Conservation (phyloP, 2,113 vertebrate genomes). For the Cacatua alba region DNA sequence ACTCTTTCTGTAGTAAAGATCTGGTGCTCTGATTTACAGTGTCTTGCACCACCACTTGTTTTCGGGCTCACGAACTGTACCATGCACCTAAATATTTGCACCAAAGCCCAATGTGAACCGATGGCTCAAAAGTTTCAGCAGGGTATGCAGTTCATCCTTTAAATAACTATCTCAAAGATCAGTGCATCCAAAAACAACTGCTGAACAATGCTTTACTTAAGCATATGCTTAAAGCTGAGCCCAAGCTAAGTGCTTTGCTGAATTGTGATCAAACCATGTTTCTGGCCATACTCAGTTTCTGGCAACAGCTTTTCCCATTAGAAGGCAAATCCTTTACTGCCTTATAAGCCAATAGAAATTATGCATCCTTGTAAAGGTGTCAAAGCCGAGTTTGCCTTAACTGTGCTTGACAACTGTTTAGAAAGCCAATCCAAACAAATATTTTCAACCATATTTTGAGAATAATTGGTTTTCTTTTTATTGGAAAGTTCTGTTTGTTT, state of each 20-base stretch:
- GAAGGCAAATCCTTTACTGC: background rate
- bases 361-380: background rate
- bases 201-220: background rate
- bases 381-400: background rate
- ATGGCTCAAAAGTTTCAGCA: background rate
- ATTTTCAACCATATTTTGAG: background rate
- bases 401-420: background rate
- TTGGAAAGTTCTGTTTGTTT: background rate
- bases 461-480: background rate
- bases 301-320: background rate
- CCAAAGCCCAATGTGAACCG: background rate
- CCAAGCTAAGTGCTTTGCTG: background rate
- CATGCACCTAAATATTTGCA: fast-evolving
- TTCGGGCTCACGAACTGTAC: background rate
- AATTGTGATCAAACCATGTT: background rate
- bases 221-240: background rate
- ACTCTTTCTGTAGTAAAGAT: background rate
- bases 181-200: background rate
- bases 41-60: background rate
- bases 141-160: background rate
- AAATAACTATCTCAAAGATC: background rate
- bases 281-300: background rate
- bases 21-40: background rate
- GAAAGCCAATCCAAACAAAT: background rate
- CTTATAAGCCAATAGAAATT: background rate